These are phyloP conservation scores for Phaedon cochleariae DNA, from an alignment of 2,888 invertebrate genomes.

Conservation along the genomic window DNA sequence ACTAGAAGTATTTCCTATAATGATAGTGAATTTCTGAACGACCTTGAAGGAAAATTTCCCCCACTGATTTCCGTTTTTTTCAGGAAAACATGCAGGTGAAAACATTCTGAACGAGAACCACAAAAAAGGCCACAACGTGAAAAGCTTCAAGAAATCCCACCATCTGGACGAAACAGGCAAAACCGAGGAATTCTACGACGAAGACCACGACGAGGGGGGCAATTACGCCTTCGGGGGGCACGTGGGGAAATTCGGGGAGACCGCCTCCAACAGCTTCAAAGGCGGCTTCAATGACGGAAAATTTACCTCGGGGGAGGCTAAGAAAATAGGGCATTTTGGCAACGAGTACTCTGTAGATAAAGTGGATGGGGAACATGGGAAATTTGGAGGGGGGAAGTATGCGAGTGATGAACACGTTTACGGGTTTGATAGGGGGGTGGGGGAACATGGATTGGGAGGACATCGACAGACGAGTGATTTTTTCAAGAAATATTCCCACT, in stretches of 20 bases:
- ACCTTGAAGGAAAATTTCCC: neutral
- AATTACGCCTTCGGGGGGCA: slow-evolving; percentile 68
- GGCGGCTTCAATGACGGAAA: slow-evolving; percentile 70
- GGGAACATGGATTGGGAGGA: slow-evolving; percentile 69
- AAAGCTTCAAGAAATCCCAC: slow-evolving; percentile 73
- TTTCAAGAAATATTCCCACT: slow-evolving; percentile 65
- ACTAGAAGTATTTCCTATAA: no score
- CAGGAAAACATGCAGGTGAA: slow-evolving; percentile 66
- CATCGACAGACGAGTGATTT: slow-evolving; percentile 69
- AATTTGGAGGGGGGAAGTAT: slow-evolving; percentile 69
- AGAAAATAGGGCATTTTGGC: slow-evolving; percentile 69
- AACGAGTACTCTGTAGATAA: slow-evolving; percentile 68
- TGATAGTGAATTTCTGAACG: no score
- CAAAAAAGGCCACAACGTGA: slow-evolving; percentile 73
- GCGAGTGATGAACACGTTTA: slow-evolving; percentile 67
- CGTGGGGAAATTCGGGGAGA: slow-evolving; percentile 68
- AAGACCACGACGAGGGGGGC: slow-evolving; percentile 71
- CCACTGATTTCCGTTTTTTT: neutral
- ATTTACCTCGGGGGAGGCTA: slow-evolving; percentile 64
- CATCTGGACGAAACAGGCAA: slow-evolving; percentile 74
- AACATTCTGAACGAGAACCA: slow-evolving; percentile 68
- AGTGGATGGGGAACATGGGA: slow-evolving; percentile 68
- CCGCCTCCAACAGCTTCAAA: slow-evolving; percentile 67
- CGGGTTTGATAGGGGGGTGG: slow-evolving; percentile 69
- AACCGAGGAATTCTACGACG: slow-evolving; percentile 72